Percentiles rank a stretch among this genome's conserved stretches.
These are phyloP conservation scores for Ciconia boyciana DNA, from an alignment of 2,113 vertebrate genomes.

Conservation along the genomic window DNA sequence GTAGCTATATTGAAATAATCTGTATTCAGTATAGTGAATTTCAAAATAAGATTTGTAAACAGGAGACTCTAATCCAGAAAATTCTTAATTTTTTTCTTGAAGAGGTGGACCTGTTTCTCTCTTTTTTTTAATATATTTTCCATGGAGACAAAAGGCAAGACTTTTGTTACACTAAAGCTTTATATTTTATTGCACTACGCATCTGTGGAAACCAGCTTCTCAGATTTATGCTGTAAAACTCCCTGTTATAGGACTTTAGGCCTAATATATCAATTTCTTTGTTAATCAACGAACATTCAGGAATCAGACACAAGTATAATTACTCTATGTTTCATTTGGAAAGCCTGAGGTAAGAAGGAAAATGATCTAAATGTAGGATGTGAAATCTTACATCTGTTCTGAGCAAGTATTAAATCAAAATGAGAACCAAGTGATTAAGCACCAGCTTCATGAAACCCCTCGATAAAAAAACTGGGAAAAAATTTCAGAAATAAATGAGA, in stretches of 20 bases:
- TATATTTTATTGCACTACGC: not conserved
- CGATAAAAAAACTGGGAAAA: not conserved
- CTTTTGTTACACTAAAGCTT: not conserved
- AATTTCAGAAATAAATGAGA: not conserved
- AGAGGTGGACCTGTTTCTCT: not conserved
- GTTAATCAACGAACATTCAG: not conserved
- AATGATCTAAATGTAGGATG: not conserved
- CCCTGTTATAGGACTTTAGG: not conserved
- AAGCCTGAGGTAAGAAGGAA: conserved; percentile 14
- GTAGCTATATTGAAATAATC: not conserved
- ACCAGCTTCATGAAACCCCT: not conserved
- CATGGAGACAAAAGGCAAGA: not conserved
- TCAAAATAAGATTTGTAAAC: not conserved
- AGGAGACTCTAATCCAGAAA: not conserved
- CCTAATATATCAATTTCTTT: not conserved
- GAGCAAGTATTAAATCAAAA: not conserved
- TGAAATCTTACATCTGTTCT: not conserved
- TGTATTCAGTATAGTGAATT: not conserved
- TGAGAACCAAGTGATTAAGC: not conserved
- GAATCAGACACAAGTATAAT: not conserved
- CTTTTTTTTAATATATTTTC: not conserved
- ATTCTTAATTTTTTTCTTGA: not conserved
- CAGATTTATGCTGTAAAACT: not conserved
- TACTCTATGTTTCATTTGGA: not conserved
- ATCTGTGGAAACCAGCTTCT: not conserved